Conservation (phyloP, 2,888 invertebrate genomes). For the Hedychridium roseum region DNA sequence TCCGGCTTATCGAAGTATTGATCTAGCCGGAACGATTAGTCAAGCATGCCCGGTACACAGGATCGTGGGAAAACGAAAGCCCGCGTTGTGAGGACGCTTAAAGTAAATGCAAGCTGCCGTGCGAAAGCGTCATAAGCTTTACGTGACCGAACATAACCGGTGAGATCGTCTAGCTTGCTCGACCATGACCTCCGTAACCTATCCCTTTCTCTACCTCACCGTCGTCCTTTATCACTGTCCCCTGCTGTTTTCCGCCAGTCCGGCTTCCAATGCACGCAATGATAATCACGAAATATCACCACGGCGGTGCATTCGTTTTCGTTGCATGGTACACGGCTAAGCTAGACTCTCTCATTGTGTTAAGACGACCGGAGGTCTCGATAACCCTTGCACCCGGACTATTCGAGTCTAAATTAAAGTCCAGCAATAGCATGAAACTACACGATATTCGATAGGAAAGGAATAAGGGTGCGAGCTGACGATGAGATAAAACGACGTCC, state of each 20-base stretch:
- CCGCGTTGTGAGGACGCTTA: not conserved
- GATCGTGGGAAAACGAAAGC: conserved; percentile 22
- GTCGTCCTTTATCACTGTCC: not conserved
- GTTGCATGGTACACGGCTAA: no score
- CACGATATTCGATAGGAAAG: no score
- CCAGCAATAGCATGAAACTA: no score
- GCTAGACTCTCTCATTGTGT: no score
- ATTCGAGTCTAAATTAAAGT: no score
- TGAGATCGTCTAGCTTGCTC: conserved; percentile 6
- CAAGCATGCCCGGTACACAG: conserved; percentile 10
- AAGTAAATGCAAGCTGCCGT: not conserved
- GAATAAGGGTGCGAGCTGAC: no score
- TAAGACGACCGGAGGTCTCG: no score
- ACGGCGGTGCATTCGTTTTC: no score
- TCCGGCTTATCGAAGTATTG: conserved; percentile 15
- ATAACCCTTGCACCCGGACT: no score
- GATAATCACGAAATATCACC: not conserved
- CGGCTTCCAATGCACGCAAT: not conserved
- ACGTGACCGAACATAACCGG: not conserved
- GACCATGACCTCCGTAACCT: conserved; percentile 11
- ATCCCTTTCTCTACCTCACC: conserved; percentile 3
- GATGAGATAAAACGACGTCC: no score
- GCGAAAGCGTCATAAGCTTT: not conserved
- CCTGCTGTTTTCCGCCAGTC: not conserved
- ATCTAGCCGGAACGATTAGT: conserved; percentile 20